These are phyloP conservation scores for Penelope pileata DNA, from an alignment of 2,113 vertebrate species.

Conservation along the genomic window DNA sequence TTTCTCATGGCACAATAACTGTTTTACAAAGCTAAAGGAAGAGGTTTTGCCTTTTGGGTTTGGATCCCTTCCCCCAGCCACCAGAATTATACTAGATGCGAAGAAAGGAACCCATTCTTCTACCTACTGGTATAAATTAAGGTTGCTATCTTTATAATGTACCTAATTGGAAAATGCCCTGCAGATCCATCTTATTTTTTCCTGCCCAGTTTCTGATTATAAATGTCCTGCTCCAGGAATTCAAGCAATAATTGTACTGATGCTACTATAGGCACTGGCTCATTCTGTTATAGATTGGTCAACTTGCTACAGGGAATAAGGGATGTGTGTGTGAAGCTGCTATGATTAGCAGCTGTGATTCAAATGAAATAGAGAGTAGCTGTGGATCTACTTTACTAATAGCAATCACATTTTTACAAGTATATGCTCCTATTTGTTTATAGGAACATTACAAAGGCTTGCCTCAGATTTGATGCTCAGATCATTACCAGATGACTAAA, in stretches of 20 bases:
- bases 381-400: background rate
- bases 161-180: accelerated
- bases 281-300: background rate
- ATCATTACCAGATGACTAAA: background rate
- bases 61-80: background rate
- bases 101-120: background rate
- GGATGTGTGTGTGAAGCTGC: background rate
- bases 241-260: background rate
- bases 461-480: background rate
- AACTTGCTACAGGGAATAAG: background rate
- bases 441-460: background rate
- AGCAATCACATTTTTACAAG: background rate
- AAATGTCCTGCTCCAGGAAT: background rate
- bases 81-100: background rate
- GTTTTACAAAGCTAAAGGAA: background rate
- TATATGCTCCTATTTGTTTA: background rate
- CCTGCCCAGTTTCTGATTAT: background rate
- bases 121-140: background rate
- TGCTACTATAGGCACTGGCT: background rate
- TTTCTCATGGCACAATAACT: background rate
- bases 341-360: background rate
- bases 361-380: background rate
- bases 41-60: background rate
- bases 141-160: background rate
- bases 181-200: background rate